phyloP scores from a whole-genome alignment of 2,113 vertebrate species.

The Mungos mungo region DNA sequence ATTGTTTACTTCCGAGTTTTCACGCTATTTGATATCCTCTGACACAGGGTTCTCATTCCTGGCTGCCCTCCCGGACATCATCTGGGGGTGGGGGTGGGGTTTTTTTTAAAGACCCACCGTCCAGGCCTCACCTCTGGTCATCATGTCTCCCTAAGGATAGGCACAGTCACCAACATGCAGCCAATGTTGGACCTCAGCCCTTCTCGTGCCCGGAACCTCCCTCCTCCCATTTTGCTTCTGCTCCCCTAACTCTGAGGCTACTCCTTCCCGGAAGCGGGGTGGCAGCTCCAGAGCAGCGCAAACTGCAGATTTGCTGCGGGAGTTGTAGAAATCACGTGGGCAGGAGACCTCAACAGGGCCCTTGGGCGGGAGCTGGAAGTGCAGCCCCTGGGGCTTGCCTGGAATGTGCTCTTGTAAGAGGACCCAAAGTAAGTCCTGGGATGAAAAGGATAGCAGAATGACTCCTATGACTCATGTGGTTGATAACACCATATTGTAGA shows the following conservation, averaged over 20 bases:
- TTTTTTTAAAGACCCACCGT: background rate
- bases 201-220: background rate
- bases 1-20: background rate
- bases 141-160: background rate
- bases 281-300: background rate
- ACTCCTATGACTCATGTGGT: background rate
- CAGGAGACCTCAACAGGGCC: background rate
- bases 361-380: background rate
- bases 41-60: background rate
- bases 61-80: background rate
- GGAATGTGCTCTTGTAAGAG: background rate
- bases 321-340: fast-evolving
- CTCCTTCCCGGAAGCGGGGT: background rate
- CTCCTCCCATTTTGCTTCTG: background rate
- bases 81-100: no score
- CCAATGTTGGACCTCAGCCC: background rate
- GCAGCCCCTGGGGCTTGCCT: background rate
- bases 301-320: background rate
- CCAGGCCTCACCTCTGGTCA: background rate
- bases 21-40: no score
- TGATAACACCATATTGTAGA: background rate
- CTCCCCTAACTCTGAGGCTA: background rate
- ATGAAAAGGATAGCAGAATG: background rate
- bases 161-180: background rate
- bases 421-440: background rate